Evolutionary conservation across 2,888 invertebrate genomes (phyloP).

Genomic region (Automeris io): DNA sequence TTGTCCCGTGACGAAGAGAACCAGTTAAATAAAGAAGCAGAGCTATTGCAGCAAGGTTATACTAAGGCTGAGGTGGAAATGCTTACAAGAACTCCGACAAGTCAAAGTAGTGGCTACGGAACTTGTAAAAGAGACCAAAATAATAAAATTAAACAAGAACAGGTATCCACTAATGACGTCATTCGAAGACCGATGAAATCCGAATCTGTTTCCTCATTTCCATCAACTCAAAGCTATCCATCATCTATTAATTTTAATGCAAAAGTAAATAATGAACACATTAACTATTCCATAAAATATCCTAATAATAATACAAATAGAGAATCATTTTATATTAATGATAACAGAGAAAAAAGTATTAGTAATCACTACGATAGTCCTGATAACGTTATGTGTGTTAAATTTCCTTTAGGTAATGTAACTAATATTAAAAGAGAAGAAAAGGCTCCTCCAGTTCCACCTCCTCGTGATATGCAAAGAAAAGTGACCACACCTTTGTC

Average conservation of each 20-base stretch:
- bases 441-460: constrained; percentile 84
- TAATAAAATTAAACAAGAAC: constrained; percentile 60
- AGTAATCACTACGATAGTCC: constrained; percentile 54
- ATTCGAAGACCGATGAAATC: constrained; percentile 60
- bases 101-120: constrained; percentile 69
- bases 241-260: constrained; percentile 75
- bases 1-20: constrained; percentile 83
- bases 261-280: constrained; percentile 72
- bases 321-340: constrained; percentile 57
- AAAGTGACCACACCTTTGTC: constrained; percentile 72
- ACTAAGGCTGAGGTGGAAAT: constrained; percentile 74
- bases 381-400: constrained; percentile 66
- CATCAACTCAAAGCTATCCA: constrained; percentile 71
- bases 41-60: constrained; percentile 67
- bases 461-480: constrained; percentile 85
- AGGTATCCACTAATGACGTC: constrained; percentile 42
- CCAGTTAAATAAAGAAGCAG: constrained; percentile 73
- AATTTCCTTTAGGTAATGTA: constrained; percentile 71
- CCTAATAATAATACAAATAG: constrained; percentile 52
- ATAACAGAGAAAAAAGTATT: constrained; percentile 51
- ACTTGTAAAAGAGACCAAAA: constrained; percentile 67
- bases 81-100: constrained; percentile 71
- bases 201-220: constrained; percentile 72
- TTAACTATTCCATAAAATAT: constrained; percentile 69
- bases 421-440: constrained; percentile 60